phyloP scores from a whole-genome alignment of 2,113 vertebrate genomes.

The Grammomys dolichurus region DNA sequence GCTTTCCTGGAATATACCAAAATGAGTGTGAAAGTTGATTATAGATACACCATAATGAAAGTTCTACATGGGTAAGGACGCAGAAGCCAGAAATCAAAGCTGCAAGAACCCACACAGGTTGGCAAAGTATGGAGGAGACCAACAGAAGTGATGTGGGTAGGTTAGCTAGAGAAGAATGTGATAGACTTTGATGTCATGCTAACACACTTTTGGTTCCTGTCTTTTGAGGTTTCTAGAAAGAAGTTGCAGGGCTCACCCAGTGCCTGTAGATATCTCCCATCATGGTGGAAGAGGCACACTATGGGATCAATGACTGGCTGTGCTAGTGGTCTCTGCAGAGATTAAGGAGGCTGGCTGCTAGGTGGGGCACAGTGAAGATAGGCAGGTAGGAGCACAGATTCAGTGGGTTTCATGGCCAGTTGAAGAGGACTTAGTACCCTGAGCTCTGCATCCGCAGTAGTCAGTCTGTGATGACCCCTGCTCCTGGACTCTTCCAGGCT shows the following conservation, averaged over 20 bases:
- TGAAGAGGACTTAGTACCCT: neutral
- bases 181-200: neutral
- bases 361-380: accelerated
- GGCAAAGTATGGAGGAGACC: neutral
- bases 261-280: neutral
- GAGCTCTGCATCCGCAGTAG: neutral
- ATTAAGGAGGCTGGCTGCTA: neutral
- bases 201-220: neutral
- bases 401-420: accelerated
- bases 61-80: neutral
- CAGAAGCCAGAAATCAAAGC: neutral
- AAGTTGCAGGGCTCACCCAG: neutral
- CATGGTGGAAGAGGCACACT: neutral
- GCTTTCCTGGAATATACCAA: neutral
- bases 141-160: too few species aligned
- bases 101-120: neutral
- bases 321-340: neutral
- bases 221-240: neutral
- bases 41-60: neutral
- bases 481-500: neutral
- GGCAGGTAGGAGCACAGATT: accelerated
- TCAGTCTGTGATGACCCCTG: neutral
- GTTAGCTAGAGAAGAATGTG: neutral
- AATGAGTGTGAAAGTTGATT: neutral
- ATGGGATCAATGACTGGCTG: neutral